These are phyloP conservation scores for Bovichtus variegatus DNA, from an alignment of 2,797 vertebrate species.

Conservation along the genomic window DNA sequence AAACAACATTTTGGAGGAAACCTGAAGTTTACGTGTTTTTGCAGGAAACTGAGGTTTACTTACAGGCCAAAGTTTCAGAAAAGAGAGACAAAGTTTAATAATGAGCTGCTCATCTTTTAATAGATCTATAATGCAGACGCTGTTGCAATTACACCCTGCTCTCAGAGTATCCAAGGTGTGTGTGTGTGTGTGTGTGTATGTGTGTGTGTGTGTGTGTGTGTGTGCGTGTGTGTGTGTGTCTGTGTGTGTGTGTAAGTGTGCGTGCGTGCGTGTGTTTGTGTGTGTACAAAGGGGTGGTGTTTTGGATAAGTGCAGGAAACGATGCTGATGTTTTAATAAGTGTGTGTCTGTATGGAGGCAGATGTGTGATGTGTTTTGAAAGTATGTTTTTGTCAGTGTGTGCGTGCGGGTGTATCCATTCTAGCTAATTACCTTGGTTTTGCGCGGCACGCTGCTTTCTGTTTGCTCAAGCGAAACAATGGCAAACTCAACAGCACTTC, in stretches of 20 bases:
- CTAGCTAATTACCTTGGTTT: constrained; percentile 28
- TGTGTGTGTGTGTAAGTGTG: too few species aligned
- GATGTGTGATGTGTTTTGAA: constrained; percentile 12
- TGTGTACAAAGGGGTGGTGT: background rate
- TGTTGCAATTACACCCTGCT: constrained; percentile 11
- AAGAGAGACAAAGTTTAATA: background rate
- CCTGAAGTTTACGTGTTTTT: background rate
- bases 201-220: too few species aligned
- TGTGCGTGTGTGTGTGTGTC: too few species aligned
- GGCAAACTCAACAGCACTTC: constrained; percentile 9
- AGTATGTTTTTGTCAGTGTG: background rate
- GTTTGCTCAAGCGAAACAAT: constrained; percentile 31
- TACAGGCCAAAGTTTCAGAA: background rate
- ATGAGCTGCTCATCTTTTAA: constrained; percentile 24
- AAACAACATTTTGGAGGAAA: background rate
- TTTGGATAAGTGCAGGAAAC: background rate
- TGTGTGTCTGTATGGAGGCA: background rate
- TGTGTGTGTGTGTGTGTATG: too few species aligned
- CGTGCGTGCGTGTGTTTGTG: background rate
- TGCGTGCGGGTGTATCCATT: constrained; percentile 7
- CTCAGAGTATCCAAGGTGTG: background rate
- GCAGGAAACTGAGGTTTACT: constrained; percentile 5
- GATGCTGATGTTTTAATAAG: background rate
- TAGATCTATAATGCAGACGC: background rate
- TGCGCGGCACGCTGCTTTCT: background rate